Conservation (phyloP, 2,888 invertebrate genomes). For the Andrena trimmerana region DNA sequence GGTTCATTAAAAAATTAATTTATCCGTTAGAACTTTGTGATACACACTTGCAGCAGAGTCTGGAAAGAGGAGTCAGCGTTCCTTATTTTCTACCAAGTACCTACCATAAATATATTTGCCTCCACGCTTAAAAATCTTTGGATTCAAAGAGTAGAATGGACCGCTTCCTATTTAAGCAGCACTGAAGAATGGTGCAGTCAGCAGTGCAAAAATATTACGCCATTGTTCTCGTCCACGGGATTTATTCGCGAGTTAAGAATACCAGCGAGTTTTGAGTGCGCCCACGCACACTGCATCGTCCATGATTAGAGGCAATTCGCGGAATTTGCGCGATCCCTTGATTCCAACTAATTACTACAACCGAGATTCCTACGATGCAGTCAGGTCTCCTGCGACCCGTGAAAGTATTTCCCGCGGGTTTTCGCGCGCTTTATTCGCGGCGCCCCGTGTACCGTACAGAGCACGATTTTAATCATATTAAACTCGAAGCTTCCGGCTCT, state of each 20-base stretch:
- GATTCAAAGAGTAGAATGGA: no score
- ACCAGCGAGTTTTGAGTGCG: slow-evolving; percentile 17
- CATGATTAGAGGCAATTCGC: slow-evolving; percentile 28
- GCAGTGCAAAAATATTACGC: not conserved
- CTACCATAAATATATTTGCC: no score
- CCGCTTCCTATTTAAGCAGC: no score
- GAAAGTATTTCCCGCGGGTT: slow-evolving; percentile 51
- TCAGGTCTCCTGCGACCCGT: not conserved
- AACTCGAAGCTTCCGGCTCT: slow-evolving; percentile 49
- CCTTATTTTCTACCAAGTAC: no score
- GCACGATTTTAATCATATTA: slow-evolving; percentile 58
- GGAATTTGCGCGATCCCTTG: slow-evolving; percentile 46
- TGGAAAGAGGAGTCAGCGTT: no score
- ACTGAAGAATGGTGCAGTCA: no score
- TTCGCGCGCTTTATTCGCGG: slow-evolving; percentile 35
- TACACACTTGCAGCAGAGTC: no score
- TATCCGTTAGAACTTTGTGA: no score
- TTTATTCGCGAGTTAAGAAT: slow-evolving; percentile 39
- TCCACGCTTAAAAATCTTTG: no score
- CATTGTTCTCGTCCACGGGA: slow-evolving; percentile 1
- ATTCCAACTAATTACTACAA: slow-evolving; percentile 46
- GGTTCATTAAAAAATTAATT: no score
- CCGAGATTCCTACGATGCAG: slow-evolving; percentile 29
- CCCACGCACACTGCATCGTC: slow-evolving; percentile 6
- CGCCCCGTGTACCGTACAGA: not conserved